A percentile compares a stretch with the other conserved stretches of the same genome.
Conservation (phyloP, 1,140 invertebrate species). For the Wasmannia auropunctata region DNA sequence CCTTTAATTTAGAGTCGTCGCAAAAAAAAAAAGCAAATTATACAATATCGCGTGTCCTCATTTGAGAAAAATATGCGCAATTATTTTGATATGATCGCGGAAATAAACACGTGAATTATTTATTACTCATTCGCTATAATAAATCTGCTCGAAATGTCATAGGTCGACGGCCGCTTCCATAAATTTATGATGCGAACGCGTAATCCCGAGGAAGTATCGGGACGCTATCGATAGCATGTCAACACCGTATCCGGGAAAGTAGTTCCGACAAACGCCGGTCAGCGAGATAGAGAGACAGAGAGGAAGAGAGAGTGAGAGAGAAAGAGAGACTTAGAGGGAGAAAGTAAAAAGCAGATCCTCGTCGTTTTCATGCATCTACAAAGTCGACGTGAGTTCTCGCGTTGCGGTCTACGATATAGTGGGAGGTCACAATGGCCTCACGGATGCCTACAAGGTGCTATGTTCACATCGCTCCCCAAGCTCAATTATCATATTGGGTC, state of each 20-base stretch:
- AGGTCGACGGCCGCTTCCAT: not conserved
- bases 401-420: slow-evolving; percentile 60
- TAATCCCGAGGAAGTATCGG: not conserved
- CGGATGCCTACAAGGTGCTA: slow-evolving; percentile 75
- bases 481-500: slow-evolving; percentile 80
- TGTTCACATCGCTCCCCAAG: slow-evolving; percentile 76
- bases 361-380: slow-evolving; percentile 64
- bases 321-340: not conserved
- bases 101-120: slow-evolving; percentile 28
- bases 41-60: not conserved
- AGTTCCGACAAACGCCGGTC: not conserved
- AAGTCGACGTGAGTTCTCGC: slow-evolving; percentile 57
- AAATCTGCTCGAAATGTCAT: not conserved
- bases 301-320: not conserved
- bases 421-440: slow-evolving; percentile 67
- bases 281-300: not conserved
- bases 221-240: not conserved
- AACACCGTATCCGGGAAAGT: slow-evolving; percentile 1
- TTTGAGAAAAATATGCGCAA: not conserved
- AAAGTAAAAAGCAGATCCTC: slow-evolving; percentile 55
- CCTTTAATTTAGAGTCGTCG: not conserved
- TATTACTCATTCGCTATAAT: not conserved
- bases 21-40: not conserved
- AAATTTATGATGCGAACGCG: slow-evolving; percentile 6
- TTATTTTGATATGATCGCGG: not conserved